Evolutionary conservation across 2,797 vertebrate genomes (phyloP).

Genomic region (Malacoraja senta): DNA sequence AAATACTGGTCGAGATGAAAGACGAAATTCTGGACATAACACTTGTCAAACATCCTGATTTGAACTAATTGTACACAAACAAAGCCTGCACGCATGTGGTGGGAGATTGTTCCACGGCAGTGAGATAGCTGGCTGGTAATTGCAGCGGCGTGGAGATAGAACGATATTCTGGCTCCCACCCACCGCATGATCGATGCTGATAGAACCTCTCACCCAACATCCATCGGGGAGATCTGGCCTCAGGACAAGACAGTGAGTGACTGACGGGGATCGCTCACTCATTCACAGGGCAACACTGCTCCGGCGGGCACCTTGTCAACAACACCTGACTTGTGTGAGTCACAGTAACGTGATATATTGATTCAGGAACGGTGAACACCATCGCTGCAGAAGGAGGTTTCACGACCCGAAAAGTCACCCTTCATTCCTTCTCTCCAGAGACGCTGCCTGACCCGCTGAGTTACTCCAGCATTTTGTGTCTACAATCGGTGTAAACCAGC

Average conservation of each 20-base stretch:
- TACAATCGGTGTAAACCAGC: too few relatives aligned
- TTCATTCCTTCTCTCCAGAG: too few relatives aligned
- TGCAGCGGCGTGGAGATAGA: neutral
- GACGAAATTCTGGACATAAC: neutral
- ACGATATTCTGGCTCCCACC: neutral
- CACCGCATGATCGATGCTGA: neutral
- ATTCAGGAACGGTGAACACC: conserved; percentile 9
- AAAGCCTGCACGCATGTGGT: neutral
- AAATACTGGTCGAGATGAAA: too few relatives aligned
- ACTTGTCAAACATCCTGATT: neutral
- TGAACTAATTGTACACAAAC: neutral
- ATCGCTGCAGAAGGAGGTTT: too few relatives aligned
- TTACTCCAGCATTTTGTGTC: too few relatives aligned
- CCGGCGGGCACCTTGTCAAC: neutral
- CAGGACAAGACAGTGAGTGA: neutral
- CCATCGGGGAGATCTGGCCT: neutral
- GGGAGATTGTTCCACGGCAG: neutral
- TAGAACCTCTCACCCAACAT: neutral
- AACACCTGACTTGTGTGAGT: conserved; percentile 18
- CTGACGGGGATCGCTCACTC: too few relatives aligned
- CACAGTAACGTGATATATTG: conserved; percentile 26
- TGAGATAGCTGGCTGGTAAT: neutral
- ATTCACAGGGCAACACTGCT: neutral
- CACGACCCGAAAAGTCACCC: too few relatives aligned
- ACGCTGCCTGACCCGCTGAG: too few relatives aligned